Evolutionary conservation across 35 echinoderm and acorn worm genomes (phyloP).

Genomic region (Lytechinus pictus): DNA sequence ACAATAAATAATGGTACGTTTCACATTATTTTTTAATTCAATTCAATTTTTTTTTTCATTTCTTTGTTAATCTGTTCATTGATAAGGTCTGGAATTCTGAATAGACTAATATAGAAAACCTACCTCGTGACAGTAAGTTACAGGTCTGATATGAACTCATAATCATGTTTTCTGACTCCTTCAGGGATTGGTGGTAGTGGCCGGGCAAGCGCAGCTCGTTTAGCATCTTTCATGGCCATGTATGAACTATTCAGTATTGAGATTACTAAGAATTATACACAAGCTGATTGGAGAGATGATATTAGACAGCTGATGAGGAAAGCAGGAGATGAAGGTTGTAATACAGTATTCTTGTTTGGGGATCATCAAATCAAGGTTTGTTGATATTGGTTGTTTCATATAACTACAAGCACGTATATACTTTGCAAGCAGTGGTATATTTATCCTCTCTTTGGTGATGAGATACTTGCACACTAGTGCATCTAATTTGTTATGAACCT

Average conservation of each 20-base stretch:
- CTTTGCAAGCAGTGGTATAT: no score
- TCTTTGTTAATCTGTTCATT: no score
- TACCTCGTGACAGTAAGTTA: background rate
- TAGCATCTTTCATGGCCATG: conserved; percentile 96
- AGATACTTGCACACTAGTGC: no score
- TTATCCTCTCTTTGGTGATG: no score
- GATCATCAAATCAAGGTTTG: conserved; percentile 98
- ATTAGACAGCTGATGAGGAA: conserved; percentile 84
- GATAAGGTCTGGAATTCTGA: no score
- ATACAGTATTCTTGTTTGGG: conserved; percentile 94
- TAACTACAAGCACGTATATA: no score
- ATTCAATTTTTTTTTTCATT: no score
- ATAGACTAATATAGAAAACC: background rate
- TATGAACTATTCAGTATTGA: conserved; percentile 95
- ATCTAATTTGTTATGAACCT: no score
- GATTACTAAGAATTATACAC: conserved; percentile 94
- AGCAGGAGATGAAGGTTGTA: conserved; percentile 88
- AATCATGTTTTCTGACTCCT: background rate
- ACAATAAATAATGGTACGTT: no score
- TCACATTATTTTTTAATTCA: no score
- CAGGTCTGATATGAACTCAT: no score
- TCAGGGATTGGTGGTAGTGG: conserved; percentile 99
- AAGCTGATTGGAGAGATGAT: conserved; percentile 94
- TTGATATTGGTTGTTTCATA: background rate
- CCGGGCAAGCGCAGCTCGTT: conserved; percentile 79